phyloP scores from a whole-genome alignment of 1,140 invertebrate genomes.

The Drosophila tsacasi region DNA sequence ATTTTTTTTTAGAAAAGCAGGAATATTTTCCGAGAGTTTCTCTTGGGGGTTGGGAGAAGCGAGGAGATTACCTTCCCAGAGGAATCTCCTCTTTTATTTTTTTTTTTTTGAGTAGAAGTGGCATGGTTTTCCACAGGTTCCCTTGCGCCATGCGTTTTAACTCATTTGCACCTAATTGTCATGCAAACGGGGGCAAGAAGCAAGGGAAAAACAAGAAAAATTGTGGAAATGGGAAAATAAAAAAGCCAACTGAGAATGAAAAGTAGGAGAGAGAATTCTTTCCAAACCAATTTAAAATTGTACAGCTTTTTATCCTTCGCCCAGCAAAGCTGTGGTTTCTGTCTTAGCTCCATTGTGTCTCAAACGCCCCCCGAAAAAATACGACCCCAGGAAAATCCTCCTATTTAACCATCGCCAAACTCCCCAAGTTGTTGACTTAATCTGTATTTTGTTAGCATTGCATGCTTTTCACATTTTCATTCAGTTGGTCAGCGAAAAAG shows the following conservation, averaged over 20 bases:
- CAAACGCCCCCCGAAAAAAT: conserved; percentile 1
- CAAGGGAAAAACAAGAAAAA: background rate
- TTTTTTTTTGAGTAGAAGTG: conserved; percentile 25
- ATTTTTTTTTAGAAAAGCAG: conserved; percentile 20
- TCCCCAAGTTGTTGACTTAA: conserved; percentile 67
- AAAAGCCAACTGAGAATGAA: background rate
- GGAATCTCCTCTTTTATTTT: conserved; percentile 12
- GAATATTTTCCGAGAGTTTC: conserved; percentile 5
- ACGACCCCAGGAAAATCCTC: background rate
- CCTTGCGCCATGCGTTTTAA: conserved; percentile 59
- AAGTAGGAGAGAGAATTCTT: background rate
- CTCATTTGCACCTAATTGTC: conserved; percentile 83
- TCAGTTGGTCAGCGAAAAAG: conserved; percentile 38
- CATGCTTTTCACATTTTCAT: conserved; percentile 39
- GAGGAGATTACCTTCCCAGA: conserved; percentile 20
- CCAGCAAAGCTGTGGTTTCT: conserved; percentile 2
- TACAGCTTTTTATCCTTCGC: background rate
- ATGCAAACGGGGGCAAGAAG: conserved; percentile 46
- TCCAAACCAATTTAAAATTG: conserved; percentile 27
- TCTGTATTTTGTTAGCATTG: conserved; percentile 66
- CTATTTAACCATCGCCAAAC: conserved; percentile 2
- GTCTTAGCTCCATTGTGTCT: conserved; percentile 16
- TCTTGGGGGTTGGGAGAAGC: background rate
- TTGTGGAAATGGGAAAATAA: background rate
- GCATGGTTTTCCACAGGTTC: conserved; percentile 12